Base-by-base conservation (phyloP, 2,888 invertebrate species). In the Caenorhabditis sp. region DNA sequence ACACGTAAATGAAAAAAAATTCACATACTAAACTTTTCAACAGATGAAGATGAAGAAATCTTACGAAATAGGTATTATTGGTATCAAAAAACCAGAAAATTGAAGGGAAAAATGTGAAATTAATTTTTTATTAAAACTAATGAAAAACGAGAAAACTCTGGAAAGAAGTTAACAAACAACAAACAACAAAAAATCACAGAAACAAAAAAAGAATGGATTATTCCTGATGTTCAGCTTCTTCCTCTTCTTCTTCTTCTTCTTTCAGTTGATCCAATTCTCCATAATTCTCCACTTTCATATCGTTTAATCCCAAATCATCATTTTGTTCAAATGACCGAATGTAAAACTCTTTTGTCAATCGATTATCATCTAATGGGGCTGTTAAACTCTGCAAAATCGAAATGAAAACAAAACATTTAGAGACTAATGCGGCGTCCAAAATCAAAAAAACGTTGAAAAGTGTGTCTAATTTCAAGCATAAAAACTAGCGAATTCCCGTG, bases 201-300 rank as follows among this genome's bases (percentile, higher is more conserved):
- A 51, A 27, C 14, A 37, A 24, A 24, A 37, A 24, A 43, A 19
- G 43, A 23, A 31, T 50, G 4, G 36, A 19, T 43, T 59, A 58
- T 53, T 49, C 43, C 14, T 26, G 26, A 21, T 53, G 12, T 27
- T 36, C 8, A 19, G 26, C 17, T 21, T 65, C 69, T 24, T 73
- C 78, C 8, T 70, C 63, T 50, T 73, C 79, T 57, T 83, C 83
- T 8, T 74, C 77, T 54, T 75, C 84, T 62, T 86, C 86, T 10
- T 58, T 59, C 57, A 86, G 58, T 21, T 65, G 69, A 12, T 81
- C 79, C 72, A 86, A 53, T 51, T 78, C 78, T 23, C 72, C 79
- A 87, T 96, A 96, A 83, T 92, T 91, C 84, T 96, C 96, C 0
- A 94, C 94, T 89, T 93, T 94, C 92, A 97, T 95, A 88, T 97